Base-by-base conservation (phyloP, 2,797 vertebrate species). In the Myotis daubentonii region DNA sequence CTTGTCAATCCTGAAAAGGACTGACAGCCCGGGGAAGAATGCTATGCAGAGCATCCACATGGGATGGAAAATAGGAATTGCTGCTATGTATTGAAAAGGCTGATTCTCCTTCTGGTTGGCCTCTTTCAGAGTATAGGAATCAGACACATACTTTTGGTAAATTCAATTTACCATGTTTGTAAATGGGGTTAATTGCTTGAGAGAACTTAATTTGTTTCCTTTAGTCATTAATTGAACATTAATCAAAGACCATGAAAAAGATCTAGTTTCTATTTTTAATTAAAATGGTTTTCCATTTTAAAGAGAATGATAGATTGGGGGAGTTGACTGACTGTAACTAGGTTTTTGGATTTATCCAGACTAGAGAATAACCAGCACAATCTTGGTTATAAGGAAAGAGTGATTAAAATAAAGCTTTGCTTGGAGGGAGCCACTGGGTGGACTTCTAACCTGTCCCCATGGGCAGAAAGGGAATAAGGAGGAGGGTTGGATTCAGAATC, bases 171-270 rank as follows among this genome's bases (percentile, higher is more conserved):
- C 12, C 93, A 41, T 49, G 2, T 65, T 84, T 89, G 36, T 87
- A 72, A 76, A 53, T 75, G 78, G 15, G n/a, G 65, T 76, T 85
- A 89, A 87, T 78, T 89, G 72, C 75, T 90, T 66, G 94, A 94
- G 38, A 68, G 53, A 84, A 81, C 89, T 88, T 75, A 91, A 85
- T 91, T 66, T 91, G 65, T 87, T 91, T 76, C 86, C 51, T 81
- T 78, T 91, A 85, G n/a, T n/a, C 78, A 55, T 60, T 90, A 76
- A 74, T 38, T 90, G 38, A 87, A 90, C 72, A 92, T 93, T 84
- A 96, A 79, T 94, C 62, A 88, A 93, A 85, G 30, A 65, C 47
- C 28, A 53, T 82, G 51, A 82, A 84, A 95, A 95, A 89, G 8
- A 41, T 33, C 57, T 47, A 19, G 57, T 79, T 71, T 57, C 81